A percentile compares a stretch with the other conserved stretches of the same genome.
phyloP scores from a whole-genome alignment of 2,113 vertebrate species.

The Eira barbara region DNA sequence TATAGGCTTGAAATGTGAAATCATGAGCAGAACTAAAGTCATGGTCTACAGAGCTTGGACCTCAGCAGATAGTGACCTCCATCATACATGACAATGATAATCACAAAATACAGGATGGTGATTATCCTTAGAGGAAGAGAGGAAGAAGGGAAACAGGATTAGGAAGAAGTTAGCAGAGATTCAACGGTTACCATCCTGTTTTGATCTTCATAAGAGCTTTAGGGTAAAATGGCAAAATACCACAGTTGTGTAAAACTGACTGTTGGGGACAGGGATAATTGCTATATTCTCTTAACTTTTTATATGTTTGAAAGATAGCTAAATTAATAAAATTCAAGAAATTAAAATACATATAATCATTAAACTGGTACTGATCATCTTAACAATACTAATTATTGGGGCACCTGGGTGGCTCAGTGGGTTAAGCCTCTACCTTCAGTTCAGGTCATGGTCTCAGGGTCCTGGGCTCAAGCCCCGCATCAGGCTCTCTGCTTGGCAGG shows the following conservation, averaged over 20 bases:
- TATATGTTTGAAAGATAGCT: background rate
- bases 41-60: background rate
- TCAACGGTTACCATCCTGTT: background rate
- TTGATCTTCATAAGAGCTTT: background rate
- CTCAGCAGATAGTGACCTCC: background rate
- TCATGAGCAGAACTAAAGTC: background rate
- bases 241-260: background rate
- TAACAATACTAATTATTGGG: no score
- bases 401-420: no score
- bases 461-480: no score
- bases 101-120: background rate
- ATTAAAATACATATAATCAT: background rate
- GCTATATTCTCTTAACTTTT: background rate
- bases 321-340: conserved; percentile 25
- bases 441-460: no score
- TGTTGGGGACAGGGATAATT: background rate
- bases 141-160: background rate
- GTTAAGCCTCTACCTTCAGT: no score
- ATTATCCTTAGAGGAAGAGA: background rate
- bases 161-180: background rate
- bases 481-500: no score
- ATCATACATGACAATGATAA: background rate
- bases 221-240: background rate
- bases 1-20: background rate
- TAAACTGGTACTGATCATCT: background rate